Evolutionary conservation across 2,113 vertebrate genomes (phyloP), one percentile per base, ranked within the genome.

Genomic region (Atrichornis clamosus): DNA sequence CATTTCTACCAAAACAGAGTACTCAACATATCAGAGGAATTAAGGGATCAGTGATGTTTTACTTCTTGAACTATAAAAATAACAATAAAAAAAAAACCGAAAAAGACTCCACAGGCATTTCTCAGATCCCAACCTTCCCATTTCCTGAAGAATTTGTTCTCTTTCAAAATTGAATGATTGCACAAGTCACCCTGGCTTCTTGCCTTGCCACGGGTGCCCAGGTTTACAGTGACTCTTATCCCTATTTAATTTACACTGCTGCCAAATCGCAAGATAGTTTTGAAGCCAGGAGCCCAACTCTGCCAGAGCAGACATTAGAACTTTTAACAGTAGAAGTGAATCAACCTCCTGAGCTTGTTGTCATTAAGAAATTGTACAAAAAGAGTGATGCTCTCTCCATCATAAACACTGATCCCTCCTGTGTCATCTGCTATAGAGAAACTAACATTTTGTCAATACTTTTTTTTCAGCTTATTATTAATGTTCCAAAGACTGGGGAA

Each of bases 231-330:
- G 82, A 95, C 74, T 84, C 33, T 95, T 93, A 64, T 80, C 33
- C 41, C n/a, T 78, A 4, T 95, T 97, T 89, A 89, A 94, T 93
- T 94, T 90, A 86, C 50, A 23, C 16, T 35, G 11, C 35, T 93
- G 76, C 60, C 77, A 93, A 89, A 89, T 10, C 78, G 32, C 41
- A 94, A 90, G 60, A 28, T 14, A n/a, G 13, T 83, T 32, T 7
- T 30, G 46, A 33, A 65, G 63, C 18, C 73, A 75, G 20, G 14
- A 35, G 24, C 11, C 33, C 39, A 65, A 22, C 30, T 90, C 65
- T 77, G 69, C 19, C 65, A 89, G 84, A 78, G 22, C 13, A 65
- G 39, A 19, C 4, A 1, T 70, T 73, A 84, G 47, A 76, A 18
- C 39, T 87, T 84, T 77, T 49, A 58, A 39, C 23, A 74, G 26